A percentile compares a stretch with the other conserved stretches of the same genome.
phyloP scores from a whole-genome alignment of 2,888 invertebrate genomes.

The Tetropium fuscum region DNA sequence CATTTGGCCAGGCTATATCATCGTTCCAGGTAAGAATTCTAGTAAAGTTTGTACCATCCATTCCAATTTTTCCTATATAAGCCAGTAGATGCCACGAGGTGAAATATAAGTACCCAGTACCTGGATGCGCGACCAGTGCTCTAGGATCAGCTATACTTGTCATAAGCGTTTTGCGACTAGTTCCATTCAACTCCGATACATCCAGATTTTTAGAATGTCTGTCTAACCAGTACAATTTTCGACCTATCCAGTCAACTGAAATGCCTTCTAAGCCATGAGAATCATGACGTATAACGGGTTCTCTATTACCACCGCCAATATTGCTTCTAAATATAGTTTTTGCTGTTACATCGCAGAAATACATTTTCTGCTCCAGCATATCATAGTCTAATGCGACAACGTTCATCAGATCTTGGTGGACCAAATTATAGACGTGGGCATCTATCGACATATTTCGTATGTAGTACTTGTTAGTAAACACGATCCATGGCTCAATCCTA shows the following conservation, averaged over 20 bases:
- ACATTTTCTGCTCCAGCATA: conserved; percentile 84
- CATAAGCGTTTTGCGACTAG: conserved; percentile 88
- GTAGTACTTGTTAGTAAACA: conserved; percentile 98
- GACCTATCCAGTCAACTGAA: conserved; percentile 95
- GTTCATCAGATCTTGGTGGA: conserved; percentile 95
- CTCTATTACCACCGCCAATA: conserved; percentile 73
- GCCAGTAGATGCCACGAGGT: conserved; percentile 97
- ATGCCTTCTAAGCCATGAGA: conserved; percentile 98
- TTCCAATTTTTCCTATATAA: conserved; percentile 95
- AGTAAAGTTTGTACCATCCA: conserved; percentile 95
- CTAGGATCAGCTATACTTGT: conserved; percentile 93
- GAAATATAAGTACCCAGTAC: conserved; percentile 92
- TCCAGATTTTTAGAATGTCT: conserved; percentile 94
- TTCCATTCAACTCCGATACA: conserved; percentile 94
- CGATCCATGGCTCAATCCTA: conserved; percentile 83
- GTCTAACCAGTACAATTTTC: conserved; percentile 98
- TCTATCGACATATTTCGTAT: conserved; percentile 95
- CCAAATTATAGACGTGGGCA: conserved; percentile 84
- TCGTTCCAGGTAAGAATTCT: conserved; percentile 92
- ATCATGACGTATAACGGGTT: conserved; percentile 91
- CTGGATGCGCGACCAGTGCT: conserved; percentile 95
- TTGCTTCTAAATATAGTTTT: conserved; percentile 91
- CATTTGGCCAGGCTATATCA: conserved; percentile 99
- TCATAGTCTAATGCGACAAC: conserved; percentile 98
- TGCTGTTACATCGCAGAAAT: conserved; percentile 96